These are phyloP conservation scores for Sparus aurata DNA, from an alignment of 2,797 vertebrate genomes.

Conservation along the genomic window DNA sequence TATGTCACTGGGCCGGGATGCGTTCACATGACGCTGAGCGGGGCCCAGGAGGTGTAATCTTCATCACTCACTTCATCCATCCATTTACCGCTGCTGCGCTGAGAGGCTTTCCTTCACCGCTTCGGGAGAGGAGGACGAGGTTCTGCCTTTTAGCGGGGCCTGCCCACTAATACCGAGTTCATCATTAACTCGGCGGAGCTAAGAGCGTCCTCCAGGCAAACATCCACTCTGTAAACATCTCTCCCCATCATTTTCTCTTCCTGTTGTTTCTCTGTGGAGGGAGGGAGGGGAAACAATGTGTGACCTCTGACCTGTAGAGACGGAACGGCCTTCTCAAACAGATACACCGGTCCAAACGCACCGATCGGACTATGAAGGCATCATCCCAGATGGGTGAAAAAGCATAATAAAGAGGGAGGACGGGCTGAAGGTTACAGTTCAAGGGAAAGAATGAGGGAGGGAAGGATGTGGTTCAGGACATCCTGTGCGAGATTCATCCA, in stretches of 20 bases:
- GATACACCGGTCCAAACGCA: slow-evolving; percentile 8
- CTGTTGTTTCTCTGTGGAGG: slow-evolving; percentile 32
- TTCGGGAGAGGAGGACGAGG: slow-evolving; percentile 27
- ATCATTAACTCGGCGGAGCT: slow-evolving; percentile 69
- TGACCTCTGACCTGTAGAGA: slow-evolving; percentile 49
- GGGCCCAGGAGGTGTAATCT: slow-evolving; percentile 39
- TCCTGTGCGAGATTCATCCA: slow-evolving; percentile 41
- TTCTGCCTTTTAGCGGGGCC: slow-evolving; percentile 35
- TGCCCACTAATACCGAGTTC: slow-evolving; percentile 45
- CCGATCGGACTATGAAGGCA: slow-evolving; percentile 46
- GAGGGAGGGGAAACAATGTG: slow-evolving; percentile 28
- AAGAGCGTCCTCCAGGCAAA: slow-evolving; percentile 58
- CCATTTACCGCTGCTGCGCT: slow-evolving; percentile 23
- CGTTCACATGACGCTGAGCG: slow-evolving; percentile 16
- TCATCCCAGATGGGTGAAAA: slow-evolving; percentile 28
- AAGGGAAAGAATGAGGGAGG: slow-evolving; percentile 79
- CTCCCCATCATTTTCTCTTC: slow-evolving; percentile 42
- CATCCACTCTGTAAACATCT: slow-evolving; percentile 73
- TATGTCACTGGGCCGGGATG: slow-evolving; percentile 25
- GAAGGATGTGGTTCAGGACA: slow-evolving; percentile 44
- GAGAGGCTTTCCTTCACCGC: slow-evolving; percentile 36
- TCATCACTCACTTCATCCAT: slow-evolving; percentile 44
- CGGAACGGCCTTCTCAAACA: slow-evolving; percentile 10
- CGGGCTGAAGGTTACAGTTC: slow-evolving; percentile 68
- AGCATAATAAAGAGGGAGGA: slow-evolving; percentile 54